Evolutionary conservation across 2,113 vertebrate genomes (phyloP).

Genomic region (Coptodon rendalli): DNA sequence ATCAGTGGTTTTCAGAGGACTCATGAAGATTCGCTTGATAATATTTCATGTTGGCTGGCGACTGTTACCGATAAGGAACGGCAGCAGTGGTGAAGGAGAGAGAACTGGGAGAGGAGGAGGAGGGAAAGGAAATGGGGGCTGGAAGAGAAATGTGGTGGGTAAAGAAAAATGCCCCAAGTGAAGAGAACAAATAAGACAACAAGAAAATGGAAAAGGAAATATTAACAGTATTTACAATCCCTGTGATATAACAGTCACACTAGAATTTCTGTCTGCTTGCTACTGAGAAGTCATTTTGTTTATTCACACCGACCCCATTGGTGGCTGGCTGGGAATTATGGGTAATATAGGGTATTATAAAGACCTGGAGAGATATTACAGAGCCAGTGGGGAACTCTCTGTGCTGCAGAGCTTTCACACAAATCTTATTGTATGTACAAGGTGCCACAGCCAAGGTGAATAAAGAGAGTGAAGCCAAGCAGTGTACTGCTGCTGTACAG

Average conservation of each 20-base stretch:
- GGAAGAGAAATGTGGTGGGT: neutral
- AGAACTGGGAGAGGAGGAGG: neutral
- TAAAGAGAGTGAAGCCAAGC: neutral
- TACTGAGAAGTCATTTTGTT: slow-evolving; percentile 16
- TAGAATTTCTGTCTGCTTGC: neutral
- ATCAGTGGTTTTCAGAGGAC: neutral
- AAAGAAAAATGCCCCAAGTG: neutral
- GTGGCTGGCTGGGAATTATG: neutral
- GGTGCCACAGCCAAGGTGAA: neutral
- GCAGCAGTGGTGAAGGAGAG: neutral
- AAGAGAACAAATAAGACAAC: slow-evolving; percentile 18
- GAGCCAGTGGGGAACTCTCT: neutral
- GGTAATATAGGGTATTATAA: neutral
- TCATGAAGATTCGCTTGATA: slow-evolving; percentile 12
- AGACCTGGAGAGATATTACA: neutral
- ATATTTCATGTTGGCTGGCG: neutral
- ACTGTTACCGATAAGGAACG: neutral
- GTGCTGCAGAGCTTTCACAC: neutral
- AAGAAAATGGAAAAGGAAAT: neutral
- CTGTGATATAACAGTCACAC: neutral
- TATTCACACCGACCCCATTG: neutral
- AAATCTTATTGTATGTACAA: neutral
- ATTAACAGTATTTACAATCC: slow-evolving; percentile 3
- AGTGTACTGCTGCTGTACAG: neutral
- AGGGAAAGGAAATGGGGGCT: neutral